Base-by-base conservation (phyloP, 1,140 invertebrate species). In the Drosophila pachea region DNA sequence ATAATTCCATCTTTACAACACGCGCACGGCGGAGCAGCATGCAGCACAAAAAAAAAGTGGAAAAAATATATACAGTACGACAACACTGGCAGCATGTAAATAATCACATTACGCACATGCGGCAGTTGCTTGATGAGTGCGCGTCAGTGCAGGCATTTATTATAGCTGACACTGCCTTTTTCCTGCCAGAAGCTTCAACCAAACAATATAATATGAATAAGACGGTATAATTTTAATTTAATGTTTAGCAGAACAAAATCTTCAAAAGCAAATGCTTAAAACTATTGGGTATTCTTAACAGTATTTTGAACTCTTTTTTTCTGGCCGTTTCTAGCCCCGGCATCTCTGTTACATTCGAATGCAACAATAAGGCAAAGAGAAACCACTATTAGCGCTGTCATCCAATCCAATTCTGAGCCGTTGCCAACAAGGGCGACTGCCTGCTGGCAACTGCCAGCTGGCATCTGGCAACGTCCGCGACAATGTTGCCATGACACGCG, bases 81-180 rank as follows among this genome's bases (percentile, higher is more conserved):
- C 60, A 73, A 62, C 52, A 64, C 52, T 74, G 68, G 54, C 67
- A 62, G 64, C 72, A 75, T 78, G 76, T 59, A 66, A 66, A 76
- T 84, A 84, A 84, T 84, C 65, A 79, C 47, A 84, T 84, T 84
- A 84, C 76, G 66, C 65, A 86, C 63, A 83, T 69, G 77, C 58
- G 67, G 42, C 14, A 32, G 70, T 60, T 36, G 43, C 70, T 35
- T 62, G 47, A 50, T 32, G 16, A 32, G 12, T 33, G 42, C 42
- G 56, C 45, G 16, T 11, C 9, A 47, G 45, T 6, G 45, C 9
- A 29, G 45, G 3, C 45, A 47, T 11, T 47, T 47, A 29, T 47
- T 5, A 29, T 29, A 47, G 22, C 45, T 16, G 8, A 7, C 1
- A 4, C 45, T 16, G 22, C 8, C 22, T 29, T 31, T 6, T 5